Evolutionary conservation across 2,888 invertebrate genomes (phyloP), one percentile per base, ranked within the genome.

Genomic region (Agrochola litura): DNA sequence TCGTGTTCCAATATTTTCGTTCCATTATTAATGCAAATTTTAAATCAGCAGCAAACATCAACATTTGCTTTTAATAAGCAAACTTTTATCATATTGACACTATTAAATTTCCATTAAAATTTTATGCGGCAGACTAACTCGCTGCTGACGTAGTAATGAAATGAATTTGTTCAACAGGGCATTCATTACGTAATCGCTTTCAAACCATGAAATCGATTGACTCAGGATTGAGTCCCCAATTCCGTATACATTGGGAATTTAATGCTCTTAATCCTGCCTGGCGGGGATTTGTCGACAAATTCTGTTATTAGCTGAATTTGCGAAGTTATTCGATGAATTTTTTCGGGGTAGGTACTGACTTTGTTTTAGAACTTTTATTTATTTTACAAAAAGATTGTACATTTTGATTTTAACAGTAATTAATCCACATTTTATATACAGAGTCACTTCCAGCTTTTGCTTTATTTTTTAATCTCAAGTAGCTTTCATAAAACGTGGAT

Each of bases 261-360:
- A 89, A 91, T 87, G 86, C 86, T 87, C 76, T 85, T 90, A 90
- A 92, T 91, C 89, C 89, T 66, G 72, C 73, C 81, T 86, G 82
- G 76, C 77, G 76, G 81, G 89, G 90, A 90, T 92, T 90, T 90
- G 89, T 90, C 89, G 84, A 82, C 79, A 84, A 89, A 89, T 87
- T 89, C 79, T 83, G 87, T 89, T 88, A 90, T 90, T 89, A 90
- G 82, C 81, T 74, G 77, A 88, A 87, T 87, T 88, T 79, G 81
- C 76, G 64, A 83, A 89, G 86, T 89, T 87, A 87, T 87, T 89
- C 78, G 86, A 83, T 75, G 73, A 72, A 67, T 64, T 82, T 81
- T 84, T 84, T 74, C 19, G 2, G 52, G 60, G 5, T 63, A 68
- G 41, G 8, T 65, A 68, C 30, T 61, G 63, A 65, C 19, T 43